Base-by-base conservation (phyloP, 2,888 invertebrate genomes). In the Tipula lateralis region DNA sequence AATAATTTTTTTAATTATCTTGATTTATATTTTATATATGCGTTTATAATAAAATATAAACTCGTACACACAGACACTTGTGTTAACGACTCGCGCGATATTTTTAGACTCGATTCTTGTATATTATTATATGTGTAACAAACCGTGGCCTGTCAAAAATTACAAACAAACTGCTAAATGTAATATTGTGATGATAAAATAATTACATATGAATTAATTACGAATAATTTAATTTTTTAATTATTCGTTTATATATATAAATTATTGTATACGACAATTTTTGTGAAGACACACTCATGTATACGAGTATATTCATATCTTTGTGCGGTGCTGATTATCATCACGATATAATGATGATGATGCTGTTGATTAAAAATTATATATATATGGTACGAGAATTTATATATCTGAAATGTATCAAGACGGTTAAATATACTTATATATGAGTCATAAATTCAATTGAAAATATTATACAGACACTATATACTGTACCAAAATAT, bases 131-230 rank as follows among this genome's bases (percentile, higher is more conserved):
- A 66, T 24, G 66, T 66, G 66, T 66, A 66, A 66, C 66, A 66
- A 66, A 66, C 66, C 66, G 24, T 66, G 24, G 24, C 66, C 66
- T 66, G 66, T 66, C 66, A 66, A 66, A 66, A 66, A 24, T 12
- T 7, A 66, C 7, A 24, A 66, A 66, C 19, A 66, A 24, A 66
- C 19, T 66, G 66, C 9, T 66, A 66, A 66, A 66, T 66, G 24
- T 66, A 9, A 50, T 24, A 24, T 66, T 9, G 66, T 66, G 66
- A 24, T 66, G 66, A 66, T 66, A 66, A 66, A 66, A 66, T 66
- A 66, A 66, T 66, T 66, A 66, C 24, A 66, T 66, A 66, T 66
- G 66, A 66, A 66, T 66, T 66, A 66, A 66, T 66, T 66, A 66
- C 66, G 66, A 66, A 66, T 66, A 66, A 66, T 66, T 66, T 66